These are phyloP conservation scores for Bucco capensis DNA, from an alignment of 2,113 vertebrate species.

Conservation along the genomic window DNA sequence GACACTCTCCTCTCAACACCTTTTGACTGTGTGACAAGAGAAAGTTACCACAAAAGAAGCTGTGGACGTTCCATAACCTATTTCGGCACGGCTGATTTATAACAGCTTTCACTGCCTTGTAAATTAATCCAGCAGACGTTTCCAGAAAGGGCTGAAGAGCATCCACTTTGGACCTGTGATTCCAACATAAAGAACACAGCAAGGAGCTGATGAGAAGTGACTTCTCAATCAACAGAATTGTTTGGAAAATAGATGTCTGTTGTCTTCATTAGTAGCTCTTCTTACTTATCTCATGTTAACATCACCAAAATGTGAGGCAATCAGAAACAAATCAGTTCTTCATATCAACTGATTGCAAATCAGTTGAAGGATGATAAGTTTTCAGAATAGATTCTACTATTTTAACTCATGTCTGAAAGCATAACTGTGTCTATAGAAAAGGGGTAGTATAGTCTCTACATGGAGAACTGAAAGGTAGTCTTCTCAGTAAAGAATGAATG, in stretches of 20 bases:
- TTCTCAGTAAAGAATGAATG: background rate
- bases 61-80: background rate
- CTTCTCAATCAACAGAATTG: background rate
- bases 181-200: background rate
- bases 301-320: background rate
- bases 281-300: background rate
- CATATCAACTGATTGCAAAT: too few species aligned
- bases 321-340: too few species aligned
- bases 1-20: background rate
- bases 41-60: background rate
- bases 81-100: background rate
- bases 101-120: background rate
- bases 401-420: background rate
- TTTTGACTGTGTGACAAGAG: background rate
- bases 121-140: background rate
- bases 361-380: background rate
- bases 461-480: background rate
- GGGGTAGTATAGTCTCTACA: background rate
- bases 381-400: background rate
- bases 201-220: background rate
- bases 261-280: background rate
- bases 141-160: background rate
- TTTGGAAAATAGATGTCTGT: background rate
- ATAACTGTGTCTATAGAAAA: background rate
- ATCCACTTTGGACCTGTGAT: background rate